Base-by-base conservation (phyloP, 35 echinoderm and acorn worm species). In the Strongylocentrotus purpuratus region DNA sequence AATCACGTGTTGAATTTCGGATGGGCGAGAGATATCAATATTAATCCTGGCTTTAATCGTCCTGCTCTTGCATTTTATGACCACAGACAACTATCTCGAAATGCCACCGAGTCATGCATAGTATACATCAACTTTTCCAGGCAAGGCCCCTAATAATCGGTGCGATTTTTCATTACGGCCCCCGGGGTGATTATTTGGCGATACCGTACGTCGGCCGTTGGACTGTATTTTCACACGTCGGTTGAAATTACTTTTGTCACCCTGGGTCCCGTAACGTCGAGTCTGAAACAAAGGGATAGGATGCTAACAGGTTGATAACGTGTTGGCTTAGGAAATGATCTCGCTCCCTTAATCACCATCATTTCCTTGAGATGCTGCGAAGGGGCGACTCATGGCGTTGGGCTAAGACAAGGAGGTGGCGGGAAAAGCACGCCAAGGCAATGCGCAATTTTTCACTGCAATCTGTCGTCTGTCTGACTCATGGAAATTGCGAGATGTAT, bases 301-400 rank as follows among this genome's bases (percentile, higher is more conserved):
- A 89, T 89, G 87, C 20, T 89, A 89, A 89, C 87, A 89, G 87
- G 87, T 89, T 89, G 87, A 46, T 89, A 89, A 89, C 87, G 87
- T 89, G 87, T 89, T 89, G 87, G 87, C 87, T 89, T 89, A 89
- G 87, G 87, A 89, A 89, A 89, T 89, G 87, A 89, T 89, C 32
- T 28, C 15, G 87, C 87, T 89, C 45, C 33, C 87, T 89, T 89
- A 89, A 89, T 89, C 87, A 89, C 87, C 87, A 7, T 46, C 87
- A 41, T 89, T 89, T 89, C 87, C 87, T 89, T 78, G 65, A 28
- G 65, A 78, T 78, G 22, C 20, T n/a, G 20, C 28, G 7, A 78
- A 28, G 65, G 22, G 65, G 65, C 65, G 65, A n/a, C 65, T 78
- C 20, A n/a, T 28, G 65, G 65, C 25, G 28, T 78, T 7, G 20